Evolutionary conservation across 2,888 invertebrate genomes (phyloP), one percentile per base, ranked within the genome.

Genomic region (Drosophila acutilabella): DNA sequence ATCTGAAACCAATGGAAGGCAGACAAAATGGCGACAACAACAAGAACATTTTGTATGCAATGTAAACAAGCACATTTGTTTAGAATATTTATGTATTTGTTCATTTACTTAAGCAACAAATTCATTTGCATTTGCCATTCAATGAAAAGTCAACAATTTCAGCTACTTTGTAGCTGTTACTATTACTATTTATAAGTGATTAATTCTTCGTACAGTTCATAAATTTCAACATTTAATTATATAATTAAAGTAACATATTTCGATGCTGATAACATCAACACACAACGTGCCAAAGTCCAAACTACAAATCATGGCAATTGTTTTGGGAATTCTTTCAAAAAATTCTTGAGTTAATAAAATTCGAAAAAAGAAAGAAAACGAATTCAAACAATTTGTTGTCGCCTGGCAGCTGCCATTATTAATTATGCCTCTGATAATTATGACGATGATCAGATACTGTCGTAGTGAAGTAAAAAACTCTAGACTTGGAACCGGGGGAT

Each of bases 11-110:
- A 73, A 73, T 58, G 83, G 74, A 59, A 41, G 71, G 73, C 88
- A 82, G 88, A 87, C 88, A 84, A 87, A 87, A 84, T 82, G 82
- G 82, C 81, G 84, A 71, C 23, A 23, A 48, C 56, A 66, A 2
- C 47, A 61, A 62, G 33, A 44, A 38, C 69, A 68, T 67, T 64
- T 73, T 66, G 72, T 79, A 65, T 81, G 81, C 86, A 70, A 80
- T 76, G 67, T 60, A 72, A 87, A 69, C 84, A 78, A 73, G 81
- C 62, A 81, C 65, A 82, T 87, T 87, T 87, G 84, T 45, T 87
- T 71, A 83, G 75, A 75, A 75, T 75, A 81, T 82, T 82, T 86
- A 83, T 81, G 74, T 66, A 74, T 72, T 77, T 83, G 70, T 67
- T 75, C 54, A 68, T 61, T 72, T 72, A 52, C 58, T 41, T 71